Conservation (phyloP, 2,797 vertebrate genomes). For the Glyptemys insculpta region DNA sequence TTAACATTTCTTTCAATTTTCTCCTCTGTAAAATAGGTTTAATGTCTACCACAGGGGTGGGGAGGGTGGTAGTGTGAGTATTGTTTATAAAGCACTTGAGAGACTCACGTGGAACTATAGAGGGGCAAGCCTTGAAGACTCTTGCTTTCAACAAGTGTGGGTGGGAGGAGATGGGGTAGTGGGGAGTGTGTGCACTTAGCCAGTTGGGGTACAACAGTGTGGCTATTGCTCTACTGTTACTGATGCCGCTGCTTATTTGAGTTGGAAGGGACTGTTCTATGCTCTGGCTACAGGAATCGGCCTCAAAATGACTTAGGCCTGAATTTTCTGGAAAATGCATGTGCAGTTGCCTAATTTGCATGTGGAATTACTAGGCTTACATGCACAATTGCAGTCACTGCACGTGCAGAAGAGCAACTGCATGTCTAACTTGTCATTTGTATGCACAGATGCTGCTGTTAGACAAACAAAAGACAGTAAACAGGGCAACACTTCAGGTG, state of each 20-base stretch:
- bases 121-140: not conserved
- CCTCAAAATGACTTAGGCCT: not conserved
- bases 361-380: not conserved
- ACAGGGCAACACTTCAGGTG: rapidly evolving
- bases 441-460: not conserved
- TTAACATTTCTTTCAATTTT: not conserved
- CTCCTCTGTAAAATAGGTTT: not conserved
- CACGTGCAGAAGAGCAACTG: not conserved
- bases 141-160: not conserved
- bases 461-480: rapidly evolving
- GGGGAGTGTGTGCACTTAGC: not conserved
- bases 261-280: rapidly evolving
- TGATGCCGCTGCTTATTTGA: rapidly evolving
- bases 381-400: rapidly evolving
- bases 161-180: not conserved
- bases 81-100: not conserved
- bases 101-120: not conserved
- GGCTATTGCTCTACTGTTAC: rapidly evolving
- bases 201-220: rapidly evolving
- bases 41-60: not conserved
- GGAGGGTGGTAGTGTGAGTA: not conserved
- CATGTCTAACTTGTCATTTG: rapidly evolving
- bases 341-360: not conserved
- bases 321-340: not conserved
- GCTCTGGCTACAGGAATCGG: rapidly evolving